These are phyloP conservation scores for Miltochrista miniata DNA, from an alignment of 2,888 invertebrate genomes.

Conservation along the genomic window DNA sequence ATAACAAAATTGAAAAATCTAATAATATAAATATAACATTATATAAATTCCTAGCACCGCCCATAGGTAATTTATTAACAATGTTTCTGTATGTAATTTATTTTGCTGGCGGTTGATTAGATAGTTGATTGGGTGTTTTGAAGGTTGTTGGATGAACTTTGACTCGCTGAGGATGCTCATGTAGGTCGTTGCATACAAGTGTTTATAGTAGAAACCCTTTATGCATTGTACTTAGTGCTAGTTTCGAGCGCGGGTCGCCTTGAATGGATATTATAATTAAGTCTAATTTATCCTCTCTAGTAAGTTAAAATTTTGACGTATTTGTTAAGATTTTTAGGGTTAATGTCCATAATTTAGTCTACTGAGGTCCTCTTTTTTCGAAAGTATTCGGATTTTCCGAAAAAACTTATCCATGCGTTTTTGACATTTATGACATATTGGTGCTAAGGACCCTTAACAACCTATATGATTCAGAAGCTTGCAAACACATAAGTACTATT, in stretches of 20 bases:
- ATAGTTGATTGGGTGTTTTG: slow-evolving; percentile 73
- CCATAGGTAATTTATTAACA: slow-evolving; percentile 29
- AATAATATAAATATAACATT: slow-evolving; percentile 6
- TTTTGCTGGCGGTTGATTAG: slow-evolving; percentile 58
- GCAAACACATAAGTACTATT: no score
- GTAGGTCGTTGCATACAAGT: slow-evolving; percentile 39
- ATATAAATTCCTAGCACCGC: slow-evolving; percentile 29
- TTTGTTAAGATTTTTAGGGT: no score
- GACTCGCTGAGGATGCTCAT: slow-evolving; percentile 55
- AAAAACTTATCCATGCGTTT: no score
- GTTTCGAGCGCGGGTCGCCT: slow-evolving; percentile 7
- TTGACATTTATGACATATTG: no score
- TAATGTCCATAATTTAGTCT: no score
- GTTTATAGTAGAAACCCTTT: slow-evolving; percentile 36
- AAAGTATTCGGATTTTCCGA: no score
- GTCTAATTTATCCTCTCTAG: no score
- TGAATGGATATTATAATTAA: background rate
- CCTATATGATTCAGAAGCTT: no score
- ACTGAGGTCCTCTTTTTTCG: no score
- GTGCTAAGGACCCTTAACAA: no score
- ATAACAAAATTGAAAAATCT: slow-evolving; percentile 5
- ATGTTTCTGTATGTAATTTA: slow-evolving; percentile 41
- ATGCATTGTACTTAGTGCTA: slow-evolving; percentile 20
- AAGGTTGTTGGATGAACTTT: slow-evolving; percentile 74
- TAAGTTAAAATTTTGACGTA: no score